Base-by-base conservation (phyloP, 2,888 invertebrate genomes). In the Cetonia aurata region DNA sequence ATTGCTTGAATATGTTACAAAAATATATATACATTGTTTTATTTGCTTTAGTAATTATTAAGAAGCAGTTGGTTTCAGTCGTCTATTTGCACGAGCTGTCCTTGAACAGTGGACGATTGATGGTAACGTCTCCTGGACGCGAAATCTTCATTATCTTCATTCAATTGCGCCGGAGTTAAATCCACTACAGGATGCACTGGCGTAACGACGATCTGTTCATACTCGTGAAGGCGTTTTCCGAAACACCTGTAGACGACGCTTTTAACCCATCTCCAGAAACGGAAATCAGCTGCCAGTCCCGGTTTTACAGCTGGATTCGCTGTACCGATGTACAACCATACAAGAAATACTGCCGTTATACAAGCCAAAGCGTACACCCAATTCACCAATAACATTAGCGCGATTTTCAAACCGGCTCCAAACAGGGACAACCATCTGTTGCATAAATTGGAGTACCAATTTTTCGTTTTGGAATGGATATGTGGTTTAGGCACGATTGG, bases 291-390 rank as follows among this genome's bases (percentile, higher is more conserved):
- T 0, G 95, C 93, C 33, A 94, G 87, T 50, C 98, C 98, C 0
- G 97, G 97, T 81, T 96, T 96, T 6, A 96, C 96, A 3, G 97
- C 97, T 8, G 98, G 98, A 86, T 96, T 97, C 6, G 96, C 95
- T 65, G 95, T 93, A 52, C 97, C 96, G 75, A 98, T 96, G 85
- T 98, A 98, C 80, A 96, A 89, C 93, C 96, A 98, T 71, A 98
- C 89, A 65, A 96, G 85, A 83, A 95, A 92, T 72, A 96, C 91
- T 15, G 92, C 92, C 44, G 89, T 86, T 71, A 98, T 89, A 83
- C 95, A 95, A 19, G 92, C 92, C 52, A 96, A 85, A 25, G 97
- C 96, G 83, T 96, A 98, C 68, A 91, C 91, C 96, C 96, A 98
- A 83, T 98, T 93, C 41, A 98, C 96, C 76, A 96, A 86, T 80